Percentiles rank a stretch among this genome's conserved stretches.
These are phyloP conservation scores for Mionectes macconnelli DNA, from an alignment of 2,113 vertebrate species.

Conservation along the genomic window DNA sequence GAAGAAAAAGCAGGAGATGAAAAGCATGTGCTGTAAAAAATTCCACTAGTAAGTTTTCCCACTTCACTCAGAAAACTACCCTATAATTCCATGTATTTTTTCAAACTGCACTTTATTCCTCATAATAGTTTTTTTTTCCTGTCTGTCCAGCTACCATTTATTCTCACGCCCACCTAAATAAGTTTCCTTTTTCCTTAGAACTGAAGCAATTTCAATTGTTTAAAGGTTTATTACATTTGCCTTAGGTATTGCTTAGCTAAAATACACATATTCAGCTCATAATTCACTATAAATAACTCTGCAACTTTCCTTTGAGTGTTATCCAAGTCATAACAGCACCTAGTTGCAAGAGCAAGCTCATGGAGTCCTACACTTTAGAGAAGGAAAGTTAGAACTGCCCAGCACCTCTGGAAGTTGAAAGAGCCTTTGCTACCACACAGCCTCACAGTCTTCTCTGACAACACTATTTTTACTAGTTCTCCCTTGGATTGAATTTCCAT, in stretches of 20 bases:
- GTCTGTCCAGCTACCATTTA: neutral
- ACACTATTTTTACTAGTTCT: neutral
- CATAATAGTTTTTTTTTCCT: neutral
- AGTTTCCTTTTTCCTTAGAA: neutral
- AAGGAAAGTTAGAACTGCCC: neutral
- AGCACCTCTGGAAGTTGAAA: neutral
- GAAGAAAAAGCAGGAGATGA: neutral
- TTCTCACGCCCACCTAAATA: neutral
- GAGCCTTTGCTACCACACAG: neutral
- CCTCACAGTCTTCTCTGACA: neutral
- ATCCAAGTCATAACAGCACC: neutral
- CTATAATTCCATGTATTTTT: neutral
- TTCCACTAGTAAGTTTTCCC: neutral
- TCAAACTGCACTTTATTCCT: neutral
- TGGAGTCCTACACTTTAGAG: neutral
- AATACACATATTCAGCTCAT: neutral
- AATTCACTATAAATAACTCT: neutral
- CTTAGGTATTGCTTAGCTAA: constrained; percentile 8
- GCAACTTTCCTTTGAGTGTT: constrained; percentile 9
- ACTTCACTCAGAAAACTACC: neutral
- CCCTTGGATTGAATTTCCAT: neutral
- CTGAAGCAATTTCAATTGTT: neutral
- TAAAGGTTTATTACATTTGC: neutral
- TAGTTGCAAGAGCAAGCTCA: neutral
- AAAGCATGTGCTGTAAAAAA: neutral